Evolutionary conservation across 2,797 vertebrate species (phyloP).

Genomic region (Kryptopterus vitreolus): DNA sequence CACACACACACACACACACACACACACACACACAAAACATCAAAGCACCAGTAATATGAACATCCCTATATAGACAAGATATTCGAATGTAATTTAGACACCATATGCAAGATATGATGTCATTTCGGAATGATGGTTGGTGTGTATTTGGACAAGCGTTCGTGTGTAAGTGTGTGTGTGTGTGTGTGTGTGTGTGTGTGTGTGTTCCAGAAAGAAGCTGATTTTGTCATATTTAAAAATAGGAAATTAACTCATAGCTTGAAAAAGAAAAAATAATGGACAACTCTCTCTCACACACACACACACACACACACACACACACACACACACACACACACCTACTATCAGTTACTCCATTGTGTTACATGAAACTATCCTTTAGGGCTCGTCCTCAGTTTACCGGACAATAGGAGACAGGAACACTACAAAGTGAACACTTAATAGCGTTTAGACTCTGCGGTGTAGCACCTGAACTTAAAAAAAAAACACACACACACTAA

Average conservation of each 20-base stretch:
- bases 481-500: not conserved
- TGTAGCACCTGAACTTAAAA: not conserved
- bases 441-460: not conserved
- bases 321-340: conserved; percentile 20
- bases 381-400: not conserved
- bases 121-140: conserved; percentile 30
- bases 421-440: conserved; percentile 11
- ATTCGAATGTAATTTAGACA: conserved; percentile 38
- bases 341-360: conserved; percentile 7
- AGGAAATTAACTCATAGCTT: not conserved
- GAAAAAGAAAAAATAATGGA: not conserved
- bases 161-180: conserved; percentile 26
- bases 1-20: conserved; percentile 31
- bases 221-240: not conserved
- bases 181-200: not conserved
- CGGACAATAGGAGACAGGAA: conserved; percentile 3
- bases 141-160: no score
- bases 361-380: not conserved
- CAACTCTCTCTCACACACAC: not conserved
- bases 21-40: conserved; percentile 21
- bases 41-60: conserved; percentile 35
- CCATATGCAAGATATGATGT: conserved; percentile 40
- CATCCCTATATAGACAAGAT: conserved; percentile 40
- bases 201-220: conserved; percentile 1
- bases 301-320: conserved; percentile 25